Percentiles rank a stretch among this genome's conserved stretches.
Conservation (phyloP, 2,888 invertebrate species). For the Microctonus hyperodae region DNA sequence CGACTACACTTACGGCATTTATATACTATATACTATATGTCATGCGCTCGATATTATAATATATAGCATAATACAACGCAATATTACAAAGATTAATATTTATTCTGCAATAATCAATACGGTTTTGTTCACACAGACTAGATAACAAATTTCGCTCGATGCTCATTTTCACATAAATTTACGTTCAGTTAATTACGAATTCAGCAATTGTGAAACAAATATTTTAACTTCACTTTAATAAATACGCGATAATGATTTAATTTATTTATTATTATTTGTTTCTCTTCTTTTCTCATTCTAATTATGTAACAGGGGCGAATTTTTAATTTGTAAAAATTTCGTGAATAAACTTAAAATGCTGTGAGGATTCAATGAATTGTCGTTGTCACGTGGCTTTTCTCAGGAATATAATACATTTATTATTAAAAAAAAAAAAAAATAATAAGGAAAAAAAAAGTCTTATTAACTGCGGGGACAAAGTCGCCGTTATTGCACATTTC, state of each 20-base stretch:
- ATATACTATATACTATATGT: constrained; percentile 10
- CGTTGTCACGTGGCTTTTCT: constrained; percentile 9
- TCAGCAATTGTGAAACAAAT: background rate
- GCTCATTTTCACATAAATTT: background rate
- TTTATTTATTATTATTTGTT: too few relatives aligned
- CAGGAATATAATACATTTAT: background rate
- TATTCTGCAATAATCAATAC: constrained; percentile 60
- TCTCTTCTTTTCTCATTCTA: too few relatives aligned
- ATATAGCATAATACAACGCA: constrained; percentile 31
- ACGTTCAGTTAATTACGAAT: background rate
- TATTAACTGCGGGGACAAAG: constrained; percentile 3
- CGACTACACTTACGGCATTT: constrained; percentile 1
- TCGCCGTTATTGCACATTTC: constrained; percentile 27
- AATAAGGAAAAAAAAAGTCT: background rate
- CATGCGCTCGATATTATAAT: constrained; percentile 36
- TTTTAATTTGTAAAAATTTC: too few relatives aligned
- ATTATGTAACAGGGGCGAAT: background rate
- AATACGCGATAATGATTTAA: background rate
- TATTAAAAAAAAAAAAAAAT: background rate
- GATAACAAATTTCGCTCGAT: constrained; percentile 40
- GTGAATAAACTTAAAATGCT: background rate
- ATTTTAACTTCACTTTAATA: constrained; percentile 6
- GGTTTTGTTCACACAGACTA: constrained; percentile 60
- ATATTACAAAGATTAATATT: constrained; percentile 54
- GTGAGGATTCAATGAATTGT: background rate